Conservation (phyloP, 2,888 invertebrate species). For the Opisthograptis luteolata region DNA sequence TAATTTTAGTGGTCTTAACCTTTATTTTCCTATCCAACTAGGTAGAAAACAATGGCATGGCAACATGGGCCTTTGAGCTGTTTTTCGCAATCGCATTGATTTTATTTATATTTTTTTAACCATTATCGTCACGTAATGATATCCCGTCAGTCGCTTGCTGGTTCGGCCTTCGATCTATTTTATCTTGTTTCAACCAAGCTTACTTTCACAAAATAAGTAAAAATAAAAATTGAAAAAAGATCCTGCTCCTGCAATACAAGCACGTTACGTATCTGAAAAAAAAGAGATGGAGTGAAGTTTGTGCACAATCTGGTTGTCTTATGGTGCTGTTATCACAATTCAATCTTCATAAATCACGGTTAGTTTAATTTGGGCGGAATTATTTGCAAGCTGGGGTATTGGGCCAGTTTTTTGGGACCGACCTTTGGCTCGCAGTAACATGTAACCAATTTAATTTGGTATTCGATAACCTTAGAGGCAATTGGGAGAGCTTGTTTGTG, state of each 20-base stretch:
- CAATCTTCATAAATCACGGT: slow-evolving; percentile 26
- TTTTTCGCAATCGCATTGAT: too few species aligned
- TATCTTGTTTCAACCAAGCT: slow-evolving; percentile 28
- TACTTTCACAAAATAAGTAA: slow-evolving; percentile 28
- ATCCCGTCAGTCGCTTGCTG: too few species aligned
- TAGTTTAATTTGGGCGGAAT: slow-evolving; percentile 31
- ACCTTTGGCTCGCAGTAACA: slow-evolving; percentile 54
- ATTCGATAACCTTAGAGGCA: slow-evolving; percentile 74
- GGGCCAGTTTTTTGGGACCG: slow-evolving; percentile 44
- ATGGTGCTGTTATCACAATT: slow-evolving; percentile 3
- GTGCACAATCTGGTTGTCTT: not conserved
- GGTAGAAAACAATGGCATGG: too few species aligned
- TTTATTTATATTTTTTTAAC: too few species aligned
- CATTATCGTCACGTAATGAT: too few species aligned
- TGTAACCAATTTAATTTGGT: slow-evolving; percentile 74
- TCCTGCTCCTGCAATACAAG: slow-evolving; percentile 27
- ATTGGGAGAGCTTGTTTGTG: slow-evolving; percentile 74
- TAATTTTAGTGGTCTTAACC: too few species aligned
- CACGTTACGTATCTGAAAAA: slow-evolving; percentile 6
- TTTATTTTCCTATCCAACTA: too few species aligned
- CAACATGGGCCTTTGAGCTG: too few species aligned
- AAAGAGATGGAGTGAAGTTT: not conserved
- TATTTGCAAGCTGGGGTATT: slow-evolving; percentile 30
- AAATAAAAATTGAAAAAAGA: slow-evolving; percentile 37
- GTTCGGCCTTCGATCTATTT: too few species aligned